Base-by-base conservation (phyloP, 1,140 invertebrate genomes). In the Drosophila saltans region DNA sequence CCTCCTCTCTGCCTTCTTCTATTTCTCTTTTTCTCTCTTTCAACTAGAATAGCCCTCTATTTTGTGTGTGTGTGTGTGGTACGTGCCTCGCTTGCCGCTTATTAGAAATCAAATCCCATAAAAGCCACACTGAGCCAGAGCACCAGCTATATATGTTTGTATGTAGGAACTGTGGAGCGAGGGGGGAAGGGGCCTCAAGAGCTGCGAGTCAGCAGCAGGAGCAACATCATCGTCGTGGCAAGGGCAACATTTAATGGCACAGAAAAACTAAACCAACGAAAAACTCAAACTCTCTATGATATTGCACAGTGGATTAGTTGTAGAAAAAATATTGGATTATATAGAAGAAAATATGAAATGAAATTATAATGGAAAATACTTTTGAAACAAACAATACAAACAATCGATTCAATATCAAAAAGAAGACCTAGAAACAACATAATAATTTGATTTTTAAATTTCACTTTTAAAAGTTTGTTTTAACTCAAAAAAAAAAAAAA, bases 31-130 rank as follows among this genome's bases (percentile, higher is more conserved):
- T 48, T 40, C 39, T 11, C 39, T 36, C 33, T 36, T 26, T 52
- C 9, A 52, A 10, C 45, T 52, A 52, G 45, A 52, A 52, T 52
- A 52, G 45, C 45, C 45, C 45, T 52, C 45, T 52, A 52, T 52
- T 52, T 26, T 26, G 76, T 58, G 55, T 58, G 33, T 41, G 64
- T 43, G 60, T 48, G 65, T 72, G 60, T 70, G 69, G 79, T 78
- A 86, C 82, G 83, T 86, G 82, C 82, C 82, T 86, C 76, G 83
- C 79, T 86, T 86, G 82, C 82, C 83, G 82, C 82, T 86, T 86
- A 86, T 86, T 86, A 88, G 82, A 86, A 86, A 86, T 86, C 82
- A 86, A 86, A 86, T 86, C 83, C 82, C 83, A 88, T 86, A 82
- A 88, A 86, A 86, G 82, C 83, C 82, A 82, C 82, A 86, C 82